Conservation (phyloP, 2,797 vertebrate species). For the Typhlichthys subterraneus region DNA sequence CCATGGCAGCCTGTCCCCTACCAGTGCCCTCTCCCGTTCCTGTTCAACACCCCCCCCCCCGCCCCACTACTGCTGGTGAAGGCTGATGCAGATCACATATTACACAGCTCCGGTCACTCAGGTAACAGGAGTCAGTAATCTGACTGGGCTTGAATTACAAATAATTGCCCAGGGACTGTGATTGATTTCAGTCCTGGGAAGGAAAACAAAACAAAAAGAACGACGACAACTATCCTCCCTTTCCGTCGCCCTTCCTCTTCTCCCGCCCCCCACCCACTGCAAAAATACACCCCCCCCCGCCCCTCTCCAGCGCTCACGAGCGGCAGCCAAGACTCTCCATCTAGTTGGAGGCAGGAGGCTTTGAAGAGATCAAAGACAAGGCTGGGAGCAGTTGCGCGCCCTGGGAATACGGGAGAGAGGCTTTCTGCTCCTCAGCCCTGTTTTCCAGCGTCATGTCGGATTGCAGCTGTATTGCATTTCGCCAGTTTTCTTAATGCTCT, state of each 20-base stretch:
- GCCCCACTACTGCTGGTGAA: constrained; percentile 46
- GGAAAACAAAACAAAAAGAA: constrained; percentile 49
- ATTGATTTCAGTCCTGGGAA: constrained; percentile 97
- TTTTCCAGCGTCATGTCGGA: constrained; percentile 98
- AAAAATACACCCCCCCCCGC: constrained; percentile 60
- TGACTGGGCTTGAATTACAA: constrained; percentile 93
- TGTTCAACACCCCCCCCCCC: constrained; percentile 60
- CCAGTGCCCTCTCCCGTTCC: constrained; percentile 81
- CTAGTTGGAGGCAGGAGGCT: constrained; percentile 99
- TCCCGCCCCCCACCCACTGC: constrained; percentile 57
- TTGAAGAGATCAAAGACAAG: constrained; percentile 99
- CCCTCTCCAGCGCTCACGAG: constrained; percentile 84
- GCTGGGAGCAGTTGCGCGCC: constrained; percentile 98
- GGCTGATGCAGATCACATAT: constrained; percentile 65
- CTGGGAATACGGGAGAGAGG: constrained; percentile 94
- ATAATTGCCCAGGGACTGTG: constrained; percentile 96
- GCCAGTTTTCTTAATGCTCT: constrained; percentile 98
- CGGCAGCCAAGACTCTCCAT: constrained; percentile 98
- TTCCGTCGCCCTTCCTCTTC: constrained; percentile 12
- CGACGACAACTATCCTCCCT: constrained; percentile 59
- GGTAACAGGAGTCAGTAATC: constrained; percentile 98
- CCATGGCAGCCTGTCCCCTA: constrained; percentile 72
- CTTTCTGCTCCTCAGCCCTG: constrained; percentile 97
- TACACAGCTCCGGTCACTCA: constrained; percentile 85
- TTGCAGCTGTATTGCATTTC: constrained; percentile 99